Conservation (phyloP, 1,140 invertebrate genomes). For the Polyergus mexicanus region DNA sequence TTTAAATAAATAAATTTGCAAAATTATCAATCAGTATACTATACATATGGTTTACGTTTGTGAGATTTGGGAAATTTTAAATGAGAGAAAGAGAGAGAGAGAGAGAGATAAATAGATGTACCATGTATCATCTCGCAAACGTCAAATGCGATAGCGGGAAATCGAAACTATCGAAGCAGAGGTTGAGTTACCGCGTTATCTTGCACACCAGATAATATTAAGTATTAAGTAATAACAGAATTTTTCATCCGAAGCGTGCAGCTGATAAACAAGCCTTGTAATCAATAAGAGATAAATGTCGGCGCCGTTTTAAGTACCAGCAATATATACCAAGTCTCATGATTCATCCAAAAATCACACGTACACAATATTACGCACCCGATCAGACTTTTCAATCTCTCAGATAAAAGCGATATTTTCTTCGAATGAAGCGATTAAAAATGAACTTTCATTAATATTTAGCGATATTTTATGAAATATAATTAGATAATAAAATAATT, state of each 20-base stretch:
- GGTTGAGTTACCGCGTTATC: slow-evolving; percentile 10
- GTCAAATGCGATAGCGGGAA: background rate
- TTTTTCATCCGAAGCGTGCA: slow-evolving; percentile 25
- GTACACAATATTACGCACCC: slow-evolving; percentile 20
- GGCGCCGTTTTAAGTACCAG: slow-evolving; percentile 39
- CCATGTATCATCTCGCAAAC: background rate
- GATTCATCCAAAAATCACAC: slow-evolving; percentile 46
- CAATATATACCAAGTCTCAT: background rate
- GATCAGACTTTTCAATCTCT: slow-evolving; percentile 4
- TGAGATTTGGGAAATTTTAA: background rate
- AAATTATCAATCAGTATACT: background rate
- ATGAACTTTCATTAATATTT: background rate
- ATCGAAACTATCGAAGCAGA: background rate
- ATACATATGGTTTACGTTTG: background rate
- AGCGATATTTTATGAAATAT: background rate
- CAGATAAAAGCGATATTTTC: background rate
- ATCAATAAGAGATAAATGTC: slow-evolving; percentile 46
- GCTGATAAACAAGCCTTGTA: slow-evolving; percentile 16
- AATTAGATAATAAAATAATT: background rate
- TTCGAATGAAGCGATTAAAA: background rate
- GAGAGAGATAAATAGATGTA: background rate
- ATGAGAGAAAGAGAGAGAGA: background rate
- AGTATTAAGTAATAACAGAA: slow-evolving; percentile 47
- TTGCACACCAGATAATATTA: slow-evolving; percentile 4
- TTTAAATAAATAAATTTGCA: background rate